A percentile compares a stretch with the other conserved stretches of the same genome.
phyloP scores from a whole-genome alignment of 2,888 invertebrate genomes.

The Trachelus iudaicus region DNA sequence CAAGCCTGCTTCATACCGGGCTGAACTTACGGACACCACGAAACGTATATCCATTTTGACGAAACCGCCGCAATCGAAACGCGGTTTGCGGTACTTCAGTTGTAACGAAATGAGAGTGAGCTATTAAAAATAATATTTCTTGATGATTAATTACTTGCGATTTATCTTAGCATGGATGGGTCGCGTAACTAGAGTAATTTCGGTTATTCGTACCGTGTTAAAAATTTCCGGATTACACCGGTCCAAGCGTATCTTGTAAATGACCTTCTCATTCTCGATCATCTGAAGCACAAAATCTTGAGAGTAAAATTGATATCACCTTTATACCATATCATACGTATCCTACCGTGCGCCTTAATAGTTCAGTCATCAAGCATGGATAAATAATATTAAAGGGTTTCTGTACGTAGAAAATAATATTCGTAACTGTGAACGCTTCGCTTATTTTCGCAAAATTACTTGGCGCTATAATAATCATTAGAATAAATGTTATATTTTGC shows the following conservation, averaged over 20 bases:
- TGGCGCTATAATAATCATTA: not conserved
- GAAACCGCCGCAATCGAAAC: not conserved
- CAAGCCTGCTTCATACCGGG: not conserved
- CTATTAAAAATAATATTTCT: not conserved
- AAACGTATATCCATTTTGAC: not conserved
- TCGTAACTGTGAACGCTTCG: not conserved
- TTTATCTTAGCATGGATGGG: no score
- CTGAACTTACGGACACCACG: not conserved
- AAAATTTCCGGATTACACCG: not conserved
- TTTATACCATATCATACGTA: not conserved
- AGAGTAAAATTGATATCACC: not conserved
- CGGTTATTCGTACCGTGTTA: not conserved
- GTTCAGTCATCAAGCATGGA: not conserved
- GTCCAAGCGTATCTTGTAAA: not conserved
- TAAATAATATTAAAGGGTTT: not conserved
- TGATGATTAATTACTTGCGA: not conserved
- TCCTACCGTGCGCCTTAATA: not conserved
- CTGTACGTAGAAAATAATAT: not conserved
- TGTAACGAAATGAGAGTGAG: not conserved
- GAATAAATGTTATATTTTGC: not conserved
- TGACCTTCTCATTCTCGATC: not conserved
- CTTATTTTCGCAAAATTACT: not conserved
- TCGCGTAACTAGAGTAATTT: not conserved
- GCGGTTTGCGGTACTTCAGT: not conserved
- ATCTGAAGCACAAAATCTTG: not conserved